Conservation (phyloP, 2,797 vertebrate species). For the Notoglanidium macrostoma region DNA sequence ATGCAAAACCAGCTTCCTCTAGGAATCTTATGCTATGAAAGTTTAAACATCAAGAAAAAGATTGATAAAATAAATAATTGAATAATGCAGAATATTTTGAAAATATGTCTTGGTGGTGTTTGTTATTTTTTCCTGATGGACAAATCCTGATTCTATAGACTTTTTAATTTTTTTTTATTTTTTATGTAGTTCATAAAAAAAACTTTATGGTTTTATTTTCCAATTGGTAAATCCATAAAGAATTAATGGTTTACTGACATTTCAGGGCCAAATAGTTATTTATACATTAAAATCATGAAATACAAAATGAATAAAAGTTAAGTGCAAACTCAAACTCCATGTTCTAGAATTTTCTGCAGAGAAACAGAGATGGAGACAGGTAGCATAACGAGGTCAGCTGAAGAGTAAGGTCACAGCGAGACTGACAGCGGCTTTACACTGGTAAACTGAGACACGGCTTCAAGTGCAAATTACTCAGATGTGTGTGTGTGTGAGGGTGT, state of each 20-base stretch:
- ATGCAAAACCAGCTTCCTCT: background rate
- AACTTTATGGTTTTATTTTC: too few relatives aligned
- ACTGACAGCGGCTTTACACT: slow-evolving; percentile 13
- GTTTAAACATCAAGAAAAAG: background rate
- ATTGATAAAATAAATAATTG: background rate
- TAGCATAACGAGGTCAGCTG: background rate
- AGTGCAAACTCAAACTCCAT: background rate
- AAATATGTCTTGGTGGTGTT: background rate
- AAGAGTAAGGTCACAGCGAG: background rate
- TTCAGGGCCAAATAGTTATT: background rate
- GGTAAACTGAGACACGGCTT: slow-evolving; percentile 19
- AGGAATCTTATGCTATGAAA: background rate
- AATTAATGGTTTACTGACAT: background rate
- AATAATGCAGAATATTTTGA: background rate
- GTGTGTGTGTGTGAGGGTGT: slow-evolving; percentile 20
- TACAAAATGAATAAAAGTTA: background rate
- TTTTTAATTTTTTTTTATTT: background rate
- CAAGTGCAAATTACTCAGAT: background rate
- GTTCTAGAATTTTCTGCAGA: background rate
- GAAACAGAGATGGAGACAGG: background rate
- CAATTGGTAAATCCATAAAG: background rate
- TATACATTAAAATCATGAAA: background rate
- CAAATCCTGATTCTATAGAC: background rate
- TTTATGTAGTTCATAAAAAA: background rate
- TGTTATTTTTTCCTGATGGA: background rate